A percentile compares a stretch with the other conserved stretches of the same genome.
Conservation (phyloP, 2,888 invertebrate species). For the Odontocolon sp. region DNA sequence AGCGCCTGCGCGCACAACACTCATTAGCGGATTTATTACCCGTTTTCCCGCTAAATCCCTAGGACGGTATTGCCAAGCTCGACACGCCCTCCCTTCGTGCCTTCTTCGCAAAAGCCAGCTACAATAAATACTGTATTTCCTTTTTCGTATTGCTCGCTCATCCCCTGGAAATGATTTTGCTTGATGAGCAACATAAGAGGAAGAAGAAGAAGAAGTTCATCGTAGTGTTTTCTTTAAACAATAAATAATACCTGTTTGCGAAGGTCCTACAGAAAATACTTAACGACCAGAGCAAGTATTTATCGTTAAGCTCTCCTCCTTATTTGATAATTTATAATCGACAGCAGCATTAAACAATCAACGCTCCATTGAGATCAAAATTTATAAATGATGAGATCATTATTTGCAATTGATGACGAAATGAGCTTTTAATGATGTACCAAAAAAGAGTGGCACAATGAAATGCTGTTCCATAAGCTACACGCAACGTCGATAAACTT, state of each 20-base stretch:
- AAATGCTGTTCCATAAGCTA: no score
- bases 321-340: background rate
- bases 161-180: background rate
- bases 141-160: background rate
- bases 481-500: no score
- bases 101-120: conserved; percentile 11
- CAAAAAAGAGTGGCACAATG: no score
- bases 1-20: conserved; percentile 73
- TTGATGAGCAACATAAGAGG: background rate
- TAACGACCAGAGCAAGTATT: background rate
- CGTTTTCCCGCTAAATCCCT: conserved; percentile 67
- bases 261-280: no score
- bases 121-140: conserved; percentile 9
- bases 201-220: background rate
- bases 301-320: no score
- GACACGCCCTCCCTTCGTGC: conserved; percentile 63
- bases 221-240: background rate
- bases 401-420: background rate
- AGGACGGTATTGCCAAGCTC: conserved; percentile 32
- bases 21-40: conserved; percentile 76
- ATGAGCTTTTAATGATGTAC: no score
- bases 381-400: background rate
- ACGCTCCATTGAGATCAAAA: background rate
- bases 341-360: background rate
- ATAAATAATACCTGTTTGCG: conserved; percentile 6